Base-by-base conservation (phyloP, 2,797 vertebrate genomes). In the Pogoniulus pusillus region DNA sequence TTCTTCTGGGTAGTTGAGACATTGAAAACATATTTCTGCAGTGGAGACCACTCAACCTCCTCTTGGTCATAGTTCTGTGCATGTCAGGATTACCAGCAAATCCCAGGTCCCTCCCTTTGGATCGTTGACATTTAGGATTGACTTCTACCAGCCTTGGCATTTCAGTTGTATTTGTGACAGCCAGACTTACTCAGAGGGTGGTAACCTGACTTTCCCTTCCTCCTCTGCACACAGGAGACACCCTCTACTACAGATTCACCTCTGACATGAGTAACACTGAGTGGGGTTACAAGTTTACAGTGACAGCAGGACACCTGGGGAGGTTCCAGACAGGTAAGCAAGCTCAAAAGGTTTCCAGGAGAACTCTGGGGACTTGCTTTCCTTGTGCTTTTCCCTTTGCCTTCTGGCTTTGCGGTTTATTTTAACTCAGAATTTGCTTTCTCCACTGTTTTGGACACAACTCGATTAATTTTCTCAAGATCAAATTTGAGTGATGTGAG, bases 241-340 rank as follows among this genome's bases (percentile, higher is more conserved):
- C 99, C 0, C 97, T 99, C 24, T 98, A 99, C 96, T 99, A 99
- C 96, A 97, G 98, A 58, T 99, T 99, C 55, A 98, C 98, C 94
- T 99, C 99, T 4, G 99, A 99, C 97, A 99, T 99, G 98, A 99
- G 99, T 96, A 99, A 99, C 97, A 99, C 99, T 0, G 99, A 99
- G 91, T 99, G 99, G 99, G 99, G 99, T 69, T 99, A 99, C 89
- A 99, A 98, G 96, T 99, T 99, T 95, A 99, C 98, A 3, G 98
- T 99, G 39, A 99, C 98, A 3, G 99, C 98, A 9, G 99, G 99
- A 49, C 99, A 99, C 94, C 97, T 99, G 79, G 99, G 99, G 6
- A 98, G 99, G 39, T 99, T 99, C 95, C 99, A 99, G 96, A 99
- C 99, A 97, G 99, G 99, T 99, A 77, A 86, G 95, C 66, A 4